Conservation (phyloP, 2,797 vertebrate genomes). For the Chloroceryle amazona region DNA sequence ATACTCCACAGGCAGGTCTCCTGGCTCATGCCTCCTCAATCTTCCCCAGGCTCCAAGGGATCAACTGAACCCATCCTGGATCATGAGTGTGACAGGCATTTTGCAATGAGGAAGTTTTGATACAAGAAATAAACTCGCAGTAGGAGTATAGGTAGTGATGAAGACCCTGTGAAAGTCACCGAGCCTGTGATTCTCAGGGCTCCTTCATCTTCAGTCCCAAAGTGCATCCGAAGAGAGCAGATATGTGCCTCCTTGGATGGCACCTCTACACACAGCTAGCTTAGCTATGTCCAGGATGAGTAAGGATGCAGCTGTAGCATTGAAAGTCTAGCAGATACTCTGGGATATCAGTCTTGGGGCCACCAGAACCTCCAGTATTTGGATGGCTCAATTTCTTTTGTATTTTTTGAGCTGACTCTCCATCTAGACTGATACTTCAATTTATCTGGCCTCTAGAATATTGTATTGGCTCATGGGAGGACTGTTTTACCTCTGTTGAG, state of each 20-base stretch:
- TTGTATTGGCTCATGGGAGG: background rate
- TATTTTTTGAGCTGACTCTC: background rate
- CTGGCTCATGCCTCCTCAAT: background rate
- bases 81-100: fast-evolving
- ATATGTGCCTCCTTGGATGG: background rate
- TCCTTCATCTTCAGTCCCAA: background rate
- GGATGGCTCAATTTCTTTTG: background rate
- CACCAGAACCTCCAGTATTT: background rate
- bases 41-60: background rate
- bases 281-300: background rate
- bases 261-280: background rate
- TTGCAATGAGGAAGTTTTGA: background rate
- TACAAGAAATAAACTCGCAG: background rate
- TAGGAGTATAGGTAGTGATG: background rate
- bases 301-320: background rate
- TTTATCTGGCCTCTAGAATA: background rate
- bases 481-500: background rate
- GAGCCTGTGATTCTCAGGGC: background rate
- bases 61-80: background rate
- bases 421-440: background rate
- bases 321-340: background rate
- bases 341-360: background rate
- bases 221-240: background rate
- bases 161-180: background rate
- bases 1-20: background rate